Conservation (phyloP, 1,140 invertebrate genomes). For the Diprion similis region DNA sequence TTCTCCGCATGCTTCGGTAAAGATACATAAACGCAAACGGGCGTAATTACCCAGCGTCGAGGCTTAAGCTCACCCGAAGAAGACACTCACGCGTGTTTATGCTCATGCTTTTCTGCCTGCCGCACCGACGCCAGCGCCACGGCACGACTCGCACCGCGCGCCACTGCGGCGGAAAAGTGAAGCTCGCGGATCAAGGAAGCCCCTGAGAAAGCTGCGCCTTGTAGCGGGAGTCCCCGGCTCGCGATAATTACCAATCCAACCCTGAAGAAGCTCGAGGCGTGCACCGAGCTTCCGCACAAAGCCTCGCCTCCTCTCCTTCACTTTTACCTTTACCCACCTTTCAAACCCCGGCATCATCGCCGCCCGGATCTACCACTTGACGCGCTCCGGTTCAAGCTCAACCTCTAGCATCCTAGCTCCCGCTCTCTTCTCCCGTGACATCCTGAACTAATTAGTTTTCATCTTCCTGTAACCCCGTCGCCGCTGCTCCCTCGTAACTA, state of each 20-base stretch:
- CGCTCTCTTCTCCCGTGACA: not conserved
- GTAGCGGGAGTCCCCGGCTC: not conserved
- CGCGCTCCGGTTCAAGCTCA: not conserved
- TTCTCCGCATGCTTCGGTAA: too few species aligned
- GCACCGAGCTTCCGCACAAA: not conserved
- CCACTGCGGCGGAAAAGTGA: too few species aligned
- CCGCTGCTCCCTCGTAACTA: not conserved
- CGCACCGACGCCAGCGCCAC: too few species aligned
- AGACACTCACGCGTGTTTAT: too few species aligned
- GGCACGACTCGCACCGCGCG: too few species aligned
- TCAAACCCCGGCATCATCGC: not conserved
- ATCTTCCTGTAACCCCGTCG: too few species aligned
- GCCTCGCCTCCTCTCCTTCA: not conserved
- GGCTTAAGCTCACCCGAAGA: too few species aligned
- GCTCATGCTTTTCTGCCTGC: too few species aligned
- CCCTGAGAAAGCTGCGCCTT: not conserved
- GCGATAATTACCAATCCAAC: constrained; percentile 5
- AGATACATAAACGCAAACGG: too few species aligned
- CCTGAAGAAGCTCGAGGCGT: not conserved
- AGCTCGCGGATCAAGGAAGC: not conserved
- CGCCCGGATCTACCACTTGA: not conserved
- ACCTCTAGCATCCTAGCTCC: too few species aligned
- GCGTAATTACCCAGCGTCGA: too few species aligned
- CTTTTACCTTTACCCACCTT: not conserved
- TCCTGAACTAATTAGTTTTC: constrained; percentile 1